phyloP scores from a whole-genome alignment of 2,113 vertebrate genomes.

The Pterocles orientalis region DNA sequence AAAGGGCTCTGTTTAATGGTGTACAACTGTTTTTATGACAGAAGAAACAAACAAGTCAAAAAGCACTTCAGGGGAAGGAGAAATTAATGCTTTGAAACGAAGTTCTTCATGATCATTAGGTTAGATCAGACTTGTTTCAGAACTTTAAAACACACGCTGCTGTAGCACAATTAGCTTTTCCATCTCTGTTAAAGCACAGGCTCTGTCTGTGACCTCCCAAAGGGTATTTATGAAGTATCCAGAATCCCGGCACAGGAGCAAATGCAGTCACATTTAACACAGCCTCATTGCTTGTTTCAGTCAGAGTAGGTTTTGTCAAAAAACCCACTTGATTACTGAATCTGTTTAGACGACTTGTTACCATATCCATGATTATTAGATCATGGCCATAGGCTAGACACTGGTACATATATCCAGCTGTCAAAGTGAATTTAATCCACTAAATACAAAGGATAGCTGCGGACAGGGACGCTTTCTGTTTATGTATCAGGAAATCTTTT shows the following conservation, averaged over 20 bases:
- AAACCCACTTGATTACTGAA: constrained; percentile 48
- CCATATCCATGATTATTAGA: constrained; percentile 66
- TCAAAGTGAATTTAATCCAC: constrained; percentile 69
- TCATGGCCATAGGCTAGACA: constrained; percentile 58
- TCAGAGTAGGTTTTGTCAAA: constrained; percentile 59
- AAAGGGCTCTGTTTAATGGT: background rate
- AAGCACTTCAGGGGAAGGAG: background rate
- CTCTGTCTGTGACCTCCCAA: background rate
- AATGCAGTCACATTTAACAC: constrained; percentile 1
- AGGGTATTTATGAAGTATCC: background rate
- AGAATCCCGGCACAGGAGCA: background rate
- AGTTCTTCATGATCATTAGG: background rate
- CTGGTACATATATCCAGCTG: constrained; percentile 64
- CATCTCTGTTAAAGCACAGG: background rate
- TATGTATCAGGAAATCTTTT: constrained; percentile 10
- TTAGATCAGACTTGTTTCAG: background rate
- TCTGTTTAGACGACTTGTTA: constrained; percentile 65
- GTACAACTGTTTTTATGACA: background rate
- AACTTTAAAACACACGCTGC: background rate
- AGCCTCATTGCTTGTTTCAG: constrained; percentile 40
- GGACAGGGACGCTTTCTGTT: constrained; percentile 51
- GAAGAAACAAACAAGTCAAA: background rate
- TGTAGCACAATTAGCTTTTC: background rate
- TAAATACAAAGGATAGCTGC: constrained; percentile 51
- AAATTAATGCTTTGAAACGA: background rate